Percentiles rank a stretch among this genome's conserved stretches.
These are phyloP conservation scores for Campylorhamphus procurvoides DNA, from an alignment of 2,113 vertebrate genomes.

Conservation along the genomic window DNA sequence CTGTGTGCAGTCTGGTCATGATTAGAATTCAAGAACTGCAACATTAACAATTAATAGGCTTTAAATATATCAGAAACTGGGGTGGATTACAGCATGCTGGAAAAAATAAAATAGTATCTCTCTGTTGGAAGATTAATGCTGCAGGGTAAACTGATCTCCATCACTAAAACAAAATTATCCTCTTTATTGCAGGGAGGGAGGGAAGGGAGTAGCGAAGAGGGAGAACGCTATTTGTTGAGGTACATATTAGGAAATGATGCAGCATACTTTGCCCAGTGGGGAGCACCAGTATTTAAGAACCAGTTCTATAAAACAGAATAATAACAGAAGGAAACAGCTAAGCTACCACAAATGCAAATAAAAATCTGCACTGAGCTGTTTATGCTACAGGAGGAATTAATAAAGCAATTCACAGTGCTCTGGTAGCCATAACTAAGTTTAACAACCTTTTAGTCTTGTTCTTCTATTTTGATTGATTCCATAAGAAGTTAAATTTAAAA, in stretches of 20 bases:
- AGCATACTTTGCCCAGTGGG: background rate
- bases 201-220: background rate
- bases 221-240: background rate
- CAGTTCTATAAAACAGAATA: conserved; percentile 11
- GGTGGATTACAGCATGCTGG: conserved; percentile 54
- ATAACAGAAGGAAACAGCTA: background rate
- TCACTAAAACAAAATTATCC: conserved; percentile 35
- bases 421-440: background rate
- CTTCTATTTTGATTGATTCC: background rate
- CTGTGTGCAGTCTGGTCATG: background rate
- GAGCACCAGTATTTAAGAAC: background rate
- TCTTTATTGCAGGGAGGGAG: background rate
- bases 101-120: conserved; percentile 48
- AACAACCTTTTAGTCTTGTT: background rate
- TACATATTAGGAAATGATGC: background rate
- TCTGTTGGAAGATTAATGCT: conserved; percentile 1
- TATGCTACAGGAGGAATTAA: background rate
- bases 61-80: conserved; percentile 57
- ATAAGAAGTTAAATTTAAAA: background rate
- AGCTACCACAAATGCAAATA: background rate
- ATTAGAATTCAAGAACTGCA: conserved; percentile 67
- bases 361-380: background rate
- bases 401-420: background rate
- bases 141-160: conserved; percentile 29
- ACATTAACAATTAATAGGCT: conserved; percentile 75